A percentile compares a stretch with the other conserved stretches of the same genome.
These are phyloP conservation scores for Agapornis roseicollis DNA, from an alignment of 2,113 vertebrate species.

Conservation along the genomic window DNA sequence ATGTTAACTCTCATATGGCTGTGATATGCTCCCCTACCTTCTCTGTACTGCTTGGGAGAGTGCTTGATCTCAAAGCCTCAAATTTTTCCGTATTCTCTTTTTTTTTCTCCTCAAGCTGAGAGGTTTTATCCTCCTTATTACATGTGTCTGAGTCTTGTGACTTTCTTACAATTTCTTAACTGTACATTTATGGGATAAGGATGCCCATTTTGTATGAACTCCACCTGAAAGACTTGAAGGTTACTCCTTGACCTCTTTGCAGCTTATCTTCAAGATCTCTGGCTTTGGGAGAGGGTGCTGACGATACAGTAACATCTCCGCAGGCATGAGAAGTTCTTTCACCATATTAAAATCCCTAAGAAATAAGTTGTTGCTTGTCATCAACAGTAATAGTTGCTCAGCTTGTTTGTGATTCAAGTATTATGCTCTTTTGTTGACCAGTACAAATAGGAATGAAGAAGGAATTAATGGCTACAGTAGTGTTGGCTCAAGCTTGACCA, in stretches of 20 bases:
- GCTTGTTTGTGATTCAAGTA: not conserved
- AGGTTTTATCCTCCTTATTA: not conserved
- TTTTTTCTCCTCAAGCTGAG: not conserved
- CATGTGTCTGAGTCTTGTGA: not conserved
- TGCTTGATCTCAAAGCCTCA: not conserved
- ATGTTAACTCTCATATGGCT: not conserved
- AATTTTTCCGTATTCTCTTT: not conserved
- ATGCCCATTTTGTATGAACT: not conserved
- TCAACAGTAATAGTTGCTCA: not conserved
- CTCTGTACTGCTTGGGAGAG: not conserved
- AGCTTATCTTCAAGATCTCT: not conserved
- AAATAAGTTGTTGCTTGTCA: not conserved
- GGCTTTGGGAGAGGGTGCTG: not conserved
- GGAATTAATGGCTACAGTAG: not conserved
- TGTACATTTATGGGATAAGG: not conserved
- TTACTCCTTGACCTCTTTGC: not conserved
- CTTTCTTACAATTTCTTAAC: not conserved
- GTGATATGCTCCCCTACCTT: not conserved
- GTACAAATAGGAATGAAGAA: not conserved
- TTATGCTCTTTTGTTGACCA: fast-evolving
- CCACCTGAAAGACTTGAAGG: not conserved
- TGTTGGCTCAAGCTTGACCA: not conserved
- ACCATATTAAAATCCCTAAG: not conserved
- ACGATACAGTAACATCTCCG: not conserved
- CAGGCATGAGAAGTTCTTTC: not conserved